Evolutionary conservation across 2,113 vertebrate species (phyloP).

Genomic region (Balaenoptera acutorostrata): DNA sequence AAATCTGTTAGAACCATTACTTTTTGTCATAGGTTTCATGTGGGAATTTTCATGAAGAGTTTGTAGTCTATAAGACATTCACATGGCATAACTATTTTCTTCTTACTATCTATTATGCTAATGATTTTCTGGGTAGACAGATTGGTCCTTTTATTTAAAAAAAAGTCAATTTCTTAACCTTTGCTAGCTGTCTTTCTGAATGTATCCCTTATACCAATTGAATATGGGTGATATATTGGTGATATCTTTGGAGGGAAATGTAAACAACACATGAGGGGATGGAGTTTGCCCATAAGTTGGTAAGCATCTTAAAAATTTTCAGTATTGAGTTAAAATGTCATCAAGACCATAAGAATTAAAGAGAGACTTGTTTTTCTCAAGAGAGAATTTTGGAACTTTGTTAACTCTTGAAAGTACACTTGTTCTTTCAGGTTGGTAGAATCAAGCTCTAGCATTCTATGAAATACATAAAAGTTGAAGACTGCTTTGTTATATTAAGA

Average conservation of each 20-base stretch:
- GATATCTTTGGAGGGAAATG: not conserved
- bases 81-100: not conserved
- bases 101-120: not conserved
- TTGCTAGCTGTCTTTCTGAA: not conserved
- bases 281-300: not conserved
- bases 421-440: not conserved
- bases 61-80: not conserved
- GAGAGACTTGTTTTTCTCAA: not conserved
- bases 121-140: constrained; percentile 50
- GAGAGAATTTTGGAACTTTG: not conserved
- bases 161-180: not conserved
- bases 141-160: not conserved
- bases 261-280: not conserved
- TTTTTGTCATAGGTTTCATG: constrained; percentile 19
- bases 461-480: not conserved
- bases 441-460: not conserved
- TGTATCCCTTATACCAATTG: not conserved
- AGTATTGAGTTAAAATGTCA: not conserved
- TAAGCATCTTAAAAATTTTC: not conserved
- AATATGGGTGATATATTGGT: not conserved
- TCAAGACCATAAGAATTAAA: not conserved
- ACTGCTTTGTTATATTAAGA: not conserved
- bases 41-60: constrained; percentile 29
- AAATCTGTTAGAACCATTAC: constrained; percentile 45
- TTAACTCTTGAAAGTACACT: not conserved